Percentiles rank a stretch among this genome's conserved stretches.
Conservation (phyloP, 2,888 invertebrate species). For the Brenthis hecate region DNA sequence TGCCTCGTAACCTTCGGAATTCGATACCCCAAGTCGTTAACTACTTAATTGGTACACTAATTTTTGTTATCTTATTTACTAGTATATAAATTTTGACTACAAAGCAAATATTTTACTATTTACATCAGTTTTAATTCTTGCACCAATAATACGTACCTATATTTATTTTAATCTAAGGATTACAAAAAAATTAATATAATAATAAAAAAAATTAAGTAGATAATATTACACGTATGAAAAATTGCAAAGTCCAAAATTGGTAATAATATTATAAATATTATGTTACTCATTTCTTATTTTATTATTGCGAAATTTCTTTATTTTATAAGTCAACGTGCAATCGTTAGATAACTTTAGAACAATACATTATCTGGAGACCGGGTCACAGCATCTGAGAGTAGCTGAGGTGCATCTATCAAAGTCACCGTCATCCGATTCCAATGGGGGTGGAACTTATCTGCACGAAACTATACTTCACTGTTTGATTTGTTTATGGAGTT, state of each 20-base stretch:
- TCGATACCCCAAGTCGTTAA: conserved; percentile 38
- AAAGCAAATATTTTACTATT: too few species aligned
- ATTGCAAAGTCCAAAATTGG: too few species aligned
- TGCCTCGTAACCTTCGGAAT: conserved; percentile 54
- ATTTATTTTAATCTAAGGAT: too few species aligned
- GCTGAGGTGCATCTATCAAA: conserved; percentile 65
- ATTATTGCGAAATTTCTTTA: neutral
- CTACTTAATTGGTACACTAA: conserved; percentile 32
- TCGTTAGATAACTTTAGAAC: conserved; percentile 15
- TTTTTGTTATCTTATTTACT: conserved; percentile 14
- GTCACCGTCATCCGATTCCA: conserved; percentile 64
- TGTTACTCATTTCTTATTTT: too few species aligned
- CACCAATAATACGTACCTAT: too few species aligned
- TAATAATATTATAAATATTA: too few species aligned
- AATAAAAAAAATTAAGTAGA: too few species aligned
- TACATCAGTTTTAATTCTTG: too few species aligned
- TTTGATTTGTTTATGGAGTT: conserved; percentile 4
- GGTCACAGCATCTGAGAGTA: conserved; percentile 51
- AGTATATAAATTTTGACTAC: too few species aligned
- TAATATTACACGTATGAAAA: too few species aligned
- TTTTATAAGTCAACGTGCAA: neutral
- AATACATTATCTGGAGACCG: conserved; percentile 23
- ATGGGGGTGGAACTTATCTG: conserved; percentile 57
- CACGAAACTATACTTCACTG: conserved; percentile 27
- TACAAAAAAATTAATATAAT: too few species aligned